Base-by-base conservation (phyloP, 2,888 invertebrate genomes). In the Amphipoea lucens region DNA sequence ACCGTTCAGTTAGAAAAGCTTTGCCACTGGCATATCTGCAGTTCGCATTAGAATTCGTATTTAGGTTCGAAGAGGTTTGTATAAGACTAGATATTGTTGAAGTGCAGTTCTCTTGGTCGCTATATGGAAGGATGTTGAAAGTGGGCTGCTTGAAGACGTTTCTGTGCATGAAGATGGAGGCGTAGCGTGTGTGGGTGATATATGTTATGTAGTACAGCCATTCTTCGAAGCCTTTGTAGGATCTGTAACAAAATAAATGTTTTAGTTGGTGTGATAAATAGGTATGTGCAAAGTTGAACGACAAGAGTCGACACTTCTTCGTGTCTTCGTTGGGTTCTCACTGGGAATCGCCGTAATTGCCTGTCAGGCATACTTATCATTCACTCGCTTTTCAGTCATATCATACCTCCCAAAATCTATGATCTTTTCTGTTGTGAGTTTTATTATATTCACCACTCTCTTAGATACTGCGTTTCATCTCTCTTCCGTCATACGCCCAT, bases 131-230 rank as follows among this genome's bases (percentile, higher is more conserved):
- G 90, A 97, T 91, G 95, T 97, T 97, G 95, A 97, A 95, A 82
- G 97, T 91, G 57, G 97, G 94, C 68, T 97, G 96, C 78, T 97
- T 97, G 93, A 98, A 98, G 14, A 98, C 96, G 92, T 98, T 98
- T 74, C 98, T 97, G 92, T 98, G 98, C 36, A 99, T 96, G 91
- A 98, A 97, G 2, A 98, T 98, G 0, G 98, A 98, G 0, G 98
- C 98, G 93, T 98, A 99, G 14, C 98, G 97, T 0, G 98, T 98
- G 94, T 98, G 98, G 0, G 98, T 98, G 20, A 98, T 97, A 93
- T 98, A 98, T 0, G 98, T 98, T 62, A 98, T 94, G 92, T 98
- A 98, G 93, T 98, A 98, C 5, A 98, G 95, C 98, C 98, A 98
- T 63, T 98, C 98, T 89, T 98, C 98, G 81, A 98, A 97, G 23